A percentile compares a stretch with the other conserved stretches of the same genome.
These are phyloP conservation scores for Zaprionus ornatus DNA, from an alignment of 1,140 invertebrate species.

Conservation along the genomic window DNA sequence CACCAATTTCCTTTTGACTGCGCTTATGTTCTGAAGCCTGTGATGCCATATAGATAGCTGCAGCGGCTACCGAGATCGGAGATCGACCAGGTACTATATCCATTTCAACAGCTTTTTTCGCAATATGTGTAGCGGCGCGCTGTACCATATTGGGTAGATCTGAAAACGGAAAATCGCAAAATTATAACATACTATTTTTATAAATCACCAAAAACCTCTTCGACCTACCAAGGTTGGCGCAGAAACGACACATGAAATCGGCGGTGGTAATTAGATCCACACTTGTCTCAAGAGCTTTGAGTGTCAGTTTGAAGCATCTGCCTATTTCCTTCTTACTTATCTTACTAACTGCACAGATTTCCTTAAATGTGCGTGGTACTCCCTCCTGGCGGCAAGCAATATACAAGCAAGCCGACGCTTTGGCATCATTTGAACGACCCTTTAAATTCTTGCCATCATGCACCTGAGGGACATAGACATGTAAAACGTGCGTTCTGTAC, in stretches of 20 bases:
- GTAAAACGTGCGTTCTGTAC: neutral
- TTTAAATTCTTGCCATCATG: conserved; percentile 98
- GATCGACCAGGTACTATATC: conserved; percentile 99
- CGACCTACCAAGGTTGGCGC: conserved; percentile 89
- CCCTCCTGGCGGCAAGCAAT: conserved; percentile 99
- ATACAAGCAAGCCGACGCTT: conserved; percentile 99
- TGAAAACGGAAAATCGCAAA: conserved; percentile 21
- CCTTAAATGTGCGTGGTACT: conserved; percentile 99
- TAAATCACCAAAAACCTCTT: no score
- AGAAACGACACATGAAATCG: conserved; percentile 98
- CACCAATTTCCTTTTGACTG: conserved; percentile 99
- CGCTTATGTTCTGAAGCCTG: conserved; percentile 98
- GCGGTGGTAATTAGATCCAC: conserved; percentile 99
- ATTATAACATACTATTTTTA: neutral
- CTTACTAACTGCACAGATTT: conserved; percentile 99
- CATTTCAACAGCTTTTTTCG: conserved; percentile 97
- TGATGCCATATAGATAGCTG: conserved; percentile 99
- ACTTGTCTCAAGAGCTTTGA: conserved; percentile 96
- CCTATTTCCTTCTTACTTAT: conserved; percentile 99
- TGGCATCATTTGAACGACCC: conserved; percentile 98
- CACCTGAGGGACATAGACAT: conserved; percentile 85
- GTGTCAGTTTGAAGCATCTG: conserved; percentile 96
- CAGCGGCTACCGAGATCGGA: conserved; percentile 99
- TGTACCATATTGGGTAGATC: conserved; percentile 95
- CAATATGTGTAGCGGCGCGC: conserved; percentile 97